Evolutionary conservation across 2,888 invertebrate species (phyloP), one percentile per base, ranked within the genome.

Genomic region (Adelognathus sp.): DNA sequence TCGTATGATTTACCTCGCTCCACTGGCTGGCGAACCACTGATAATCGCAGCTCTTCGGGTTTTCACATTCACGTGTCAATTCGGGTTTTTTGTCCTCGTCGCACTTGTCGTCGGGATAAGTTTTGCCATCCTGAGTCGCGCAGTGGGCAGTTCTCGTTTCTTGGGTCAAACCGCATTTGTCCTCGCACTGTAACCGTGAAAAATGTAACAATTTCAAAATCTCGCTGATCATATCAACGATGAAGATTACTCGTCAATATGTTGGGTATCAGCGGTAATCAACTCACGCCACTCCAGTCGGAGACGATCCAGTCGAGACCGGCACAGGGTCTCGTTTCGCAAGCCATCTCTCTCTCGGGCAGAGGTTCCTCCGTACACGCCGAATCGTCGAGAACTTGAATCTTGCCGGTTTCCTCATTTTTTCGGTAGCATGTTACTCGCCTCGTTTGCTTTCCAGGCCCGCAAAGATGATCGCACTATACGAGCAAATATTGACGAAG

Each of bases 11-110:
- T 92, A 97, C 97, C 92, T 96, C 96, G 90, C 97, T 96, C 99
- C 99, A 99, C 86, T 98, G 96, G 0, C 97, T 96, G 1, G 96
- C 94, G 88, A 97, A 97, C 98, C 98, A 99, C 90, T 95, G 95
- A 86, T 94, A 94, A 76, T 95, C 93, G 90, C 98, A 98, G 1
- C 93, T 92, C 0, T 94, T 93, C 9, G 91, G 88, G 0, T 92
- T 90, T 33, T 94, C 93, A 86, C 98, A 98, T 2, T 94, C 91
- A 74, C 95, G 93, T n/a, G 94, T 92, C 9, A 94, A 90, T 70
- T 93, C 91, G 0, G 97, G 96, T 81, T 93, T 93, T 66, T 92
- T 92, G 80, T 95, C 94, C 27, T 93, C 90, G 16, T 94, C 93
- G 88, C 98, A 98, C 83, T 95, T 93, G 14, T 94, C 93, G 4